Conservation (phyloP, 1,140 invertebrate genomes). For the Rhagoletis pomonella region DNA sequence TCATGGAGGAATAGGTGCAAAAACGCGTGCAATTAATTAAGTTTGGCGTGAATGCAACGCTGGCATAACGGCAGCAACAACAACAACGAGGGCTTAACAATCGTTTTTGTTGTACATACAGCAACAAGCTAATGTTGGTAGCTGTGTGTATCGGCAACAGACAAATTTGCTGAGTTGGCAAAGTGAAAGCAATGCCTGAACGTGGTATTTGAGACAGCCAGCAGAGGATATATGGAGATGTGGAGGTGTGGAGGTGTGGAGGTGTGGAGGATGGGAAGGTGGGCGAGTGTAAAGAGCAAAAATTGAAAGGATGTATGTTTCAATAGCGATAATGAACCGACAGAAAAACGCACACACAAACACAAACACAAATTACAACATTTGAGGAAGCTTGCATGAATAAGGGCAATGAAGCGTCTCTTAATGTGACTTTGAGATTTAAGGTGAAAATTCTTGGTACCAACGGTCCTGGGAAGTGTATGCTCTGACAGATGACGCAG, state of each 20-base stretch:
- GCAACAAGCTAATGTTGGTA: background rate
- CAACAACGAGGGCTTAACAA: background rate
- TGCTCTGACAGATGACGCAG: too few relatives aligned
- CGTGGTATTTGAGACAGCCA: background rate
- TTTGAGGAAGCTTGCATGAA: background rate
- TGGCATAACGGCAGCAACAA: background rate
- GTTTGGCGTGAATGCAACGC: slow-evolving; percentile 19
- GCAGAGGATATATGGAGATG: background rate
- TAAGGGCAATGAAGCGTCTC: too few relatives aligned
- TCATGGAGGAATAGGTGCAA: slow-evolving; percentile 1
- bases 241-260: background rate
- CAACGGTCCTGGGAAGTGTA: too few relatives aligned
- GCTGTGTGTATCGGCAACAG: background rate
- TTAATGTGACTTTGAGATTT: too few relatives aligned
- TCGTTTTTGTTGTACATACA: background rate
- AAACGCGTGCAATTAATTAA: slow-evolving; percentile 44
- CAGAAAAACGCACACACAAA: background rate
- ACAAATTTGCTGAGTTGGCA: background rate
- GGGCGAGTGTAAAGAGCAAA: background rate
- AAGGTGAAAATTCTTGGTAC: too few relatives aligned
- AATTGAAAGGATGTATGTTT: background rate
- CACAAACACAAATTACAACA: background rate
- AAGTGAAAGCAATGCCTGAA: background rate
- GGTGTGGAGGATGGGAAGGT: background rate
- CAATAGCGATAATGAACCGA: background rate